A percentile compares a stretch with the other conserved stretches of the same genome.
Conservation (phyloP, 2,888 invertebrate species). For the Caenorhabditis japonica region DNA sequence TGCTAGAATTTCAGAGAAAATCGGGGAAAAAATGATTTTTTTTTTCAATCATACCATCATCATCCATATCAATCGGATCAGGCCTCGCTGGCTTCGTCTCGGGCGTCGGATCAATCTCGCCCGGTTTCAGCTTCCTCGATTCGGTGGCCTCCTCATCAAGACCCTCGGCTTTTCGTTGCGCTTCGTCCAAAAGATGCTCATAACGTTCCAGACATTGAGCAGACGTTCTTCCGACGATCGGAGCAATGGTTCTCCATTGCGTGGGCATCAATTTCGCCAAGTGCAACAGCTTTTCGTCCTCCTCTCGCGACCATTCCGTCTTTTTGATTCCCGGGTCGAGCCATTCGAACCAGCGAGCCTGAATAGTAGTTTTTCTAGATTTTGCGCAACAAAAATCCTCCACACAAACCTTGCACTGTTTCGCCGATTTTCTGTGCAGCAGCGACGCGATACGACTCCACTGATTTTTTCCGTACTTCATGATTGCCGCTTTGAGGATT, state of each 20-base stretch:
- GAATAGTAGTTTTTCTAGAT: constrained; percentile 18
- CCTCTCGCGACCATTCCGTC: constrained; percentile 99
- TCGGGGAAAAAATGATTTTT: neutral
- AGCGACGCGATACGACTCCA: constrained; percentile 99
- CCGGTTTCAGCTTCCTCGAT: constrained; percentile 95
- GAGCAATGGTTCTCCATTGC: constrained; percentile 99
- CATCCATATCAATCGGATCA: constrained; percentile 99
- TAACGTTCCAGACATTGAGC: constrained; percentile 95
- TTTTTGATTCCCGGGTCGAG: constrained; percentile 99
- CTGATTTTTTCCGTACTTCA: constrained; percentile 99
- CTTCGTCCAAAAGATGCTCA: constrained; percentile 84
- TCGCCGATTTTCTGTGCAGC: constrained; percentile 96
- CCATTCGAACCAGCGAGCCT: constrained; percentile 86
- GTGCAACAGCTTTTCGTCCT: constrained; percentile 92
- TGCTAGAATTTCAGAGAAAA: too few relatives aligned
- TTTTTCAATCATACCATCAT: constrained; percentile 86
- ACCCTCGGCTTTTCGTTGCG: constrained; percentile 94
- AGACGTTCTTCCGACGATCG: constrained; percentile 97
- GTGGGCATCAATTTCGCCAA: constrained; percentile 99
- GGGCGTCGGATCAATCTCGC: constrained; percentile 99
- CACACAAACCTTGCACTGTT: constrained; percentile 87
- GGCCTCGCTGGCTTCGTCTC: constrained; percentile 99
- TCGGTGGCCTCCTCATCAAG: constrained; percentile 87
- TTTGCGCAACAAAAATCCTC: too few relatives aligned
- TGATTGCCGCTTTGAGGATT: constrained; percentile 99